Base-by-base conservation (phyloP, 2,888 invertebrate species). In the Steinernema carpocapsae region DNA sequence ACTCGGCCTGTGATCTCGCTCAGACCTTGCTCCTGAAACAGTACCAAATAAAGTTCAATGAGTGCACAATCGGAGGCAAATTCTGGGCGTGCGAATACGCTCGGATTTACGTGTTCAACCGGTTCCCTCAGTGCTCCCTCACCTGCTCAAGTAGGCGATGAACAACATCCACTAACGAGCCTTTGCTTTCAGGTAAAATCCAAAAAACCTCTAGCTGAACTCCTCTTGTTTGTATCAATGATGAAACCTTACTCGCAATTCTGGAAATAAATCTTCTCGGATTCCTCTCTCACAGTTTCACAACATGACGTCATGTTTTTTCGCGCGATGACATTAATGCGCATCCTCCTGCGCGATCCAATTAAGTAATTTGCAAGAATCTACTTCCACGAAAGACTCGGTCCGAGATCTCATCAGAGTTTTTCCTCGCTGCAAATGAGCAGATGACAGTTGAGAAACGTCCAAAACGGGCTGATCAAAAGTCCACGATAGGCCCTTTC, bases 61-160 rank as follows among this genome's bases (percentile, higher is more conserved):
- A 32, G 4, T 64, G 64, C 64, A 32, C 10, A 12, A 32, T 17
- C 56, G 82, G 79, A 19, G 76, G 79, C n/a, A 75, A 77, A 64
- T 82, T 82, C 75, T 82, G 82, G 82, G 81, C 78, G 43, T 83
- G 83, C 56, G 83, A 83, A 71, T 83, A 82, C 71, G 80, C 80
- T 0, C 75, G 83, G 42, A 78, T 80, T 43, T 77, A 80, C 59
- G 70, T 79, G 59, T 80, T 82, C 77, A 83, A 82, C 42, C 73
- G 80, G 72, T 83, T 78, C 76, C 83, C 83, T 7, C 78, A 79
- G 48, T 83, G 83, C 73, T 72, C 76, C 37, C 76, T 74, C 42
- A 64, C 72, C 73, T 83, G 83, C 77, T 79, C 83, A 46, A 76
- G 82, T 83, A 71, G 76, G 82, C 79, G 71, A 56, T n/a, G 10